A percentile compares a stretch with the other conserved stretches of the same genome.
Evolutionary conservation across 2,888 invertebrate genomes (phyloP).

Genomic region (Cynaeus angustus): DNA sequence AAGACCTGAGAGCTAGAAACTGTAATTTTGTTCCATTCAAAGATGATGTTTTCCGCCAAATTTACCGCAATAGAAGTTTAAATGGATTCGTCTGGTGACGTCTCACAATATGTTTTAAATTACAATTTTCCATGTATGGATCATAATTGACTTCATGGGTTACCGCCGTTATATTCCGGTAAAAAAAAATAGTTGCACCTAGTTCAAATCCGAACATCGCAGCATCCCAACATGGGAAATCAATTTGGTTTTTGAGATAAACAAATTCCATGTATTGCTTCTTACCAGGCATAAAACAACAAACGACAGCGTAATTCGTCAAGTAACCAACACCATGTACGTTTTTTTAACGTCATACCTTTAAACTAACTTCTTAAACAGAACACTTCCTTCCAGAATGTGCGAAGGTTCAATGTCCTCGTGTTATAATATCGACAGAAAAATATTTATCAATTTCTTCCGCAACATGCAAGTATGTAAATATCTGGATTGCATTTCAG

Average conservation of each 20-base stretch:
- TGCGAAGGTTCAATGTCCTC: slow-evolving; percentile 22
- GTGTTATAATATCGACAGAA: slow-evolving; percentile 22
- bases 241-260: slow-evolving; percentile 17
- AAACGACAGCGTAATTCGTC: no score
- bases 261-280: slow-evolving; percentile 10
- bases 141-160: not conserved
- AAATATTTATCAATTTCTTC: slow-evolving; percentile 37
- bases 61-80: no score
- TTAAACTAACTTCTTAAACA: slow-evolving; percentile 24
- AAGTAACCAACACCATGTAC: no score
- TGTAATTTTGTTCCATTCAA: no score
- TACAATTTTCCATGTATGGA: not conserved
- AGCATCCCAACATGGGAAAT: slow-evolving; percentile 3
- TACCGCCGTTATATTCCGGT: not conserved
- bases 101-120: no score
- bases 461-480: slow-evolving; percentile 14
- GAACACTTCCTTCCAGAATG: slow-evolving; percentile 14
- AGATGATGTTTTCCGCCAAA: no score
- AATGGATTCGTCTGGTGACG: no score
- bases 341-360: slow-evolving; percentile 2
- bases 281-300: no score
- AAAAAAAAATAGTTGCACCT: slow-evolving; percentile 1
- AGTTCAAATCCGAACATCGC: not conserved
- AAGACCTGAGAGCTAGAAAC: no score
- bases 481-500: slow-evolving; percentile 25